Evolutionary conservation across 1,140 invertebrate species (phyloP), one percentile per base, ranked within the genome.

Genomic region (Aricia agestis): DNA sequence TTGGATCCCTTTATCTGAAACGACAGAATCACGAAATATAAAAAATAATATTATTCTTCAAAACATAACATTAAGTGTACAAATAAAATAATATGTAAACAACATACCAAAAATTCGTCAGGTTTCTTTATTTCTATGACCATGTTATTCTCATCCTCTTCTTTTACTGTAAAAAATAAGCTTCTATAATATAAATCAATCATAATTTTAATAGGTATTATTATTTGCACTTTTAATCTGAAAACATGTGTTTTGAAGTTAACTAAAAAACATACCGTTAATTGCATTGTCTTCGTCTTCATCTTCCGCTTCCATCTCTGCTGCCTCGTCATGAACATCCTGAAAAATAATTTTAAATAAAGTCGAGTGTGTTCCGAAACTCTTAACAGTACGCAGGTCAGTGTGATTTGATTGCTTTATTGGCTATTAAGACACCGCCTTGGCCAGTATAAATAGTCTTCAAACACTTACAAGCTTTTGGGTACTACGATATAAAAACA

Each of bases 91-190:
- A 32, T 65, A 70, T 36, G n/a, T n/a, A n/a, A 9, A 0, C 36
- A 36, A 73, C 80, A 78, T 77, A 89, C 87, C 78, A 88, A 76
- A 73, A 83, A 91, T 15, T 82, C 80, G 70, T 80, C 75, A 18
- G 86, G 63, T 78, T 91, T 91, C 66, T 89, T 89, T 57, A 91
- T 86, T 84, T 91, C 87, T 42, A 91, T 83, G 3, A 89, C 79
- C 86, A 89, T 91, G 18, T 89, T 91, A 18, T 89, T 77, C 66
- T 83, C 87, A 10, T 79, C 83, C 71, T 85, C 82, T 72, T 91
- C 86, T 80, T 85, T 89, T 0, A 88, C 86, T 88, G 80, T 32
- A 85, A 84, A 66, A 77, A 71, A 72, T 7, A 36, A 36, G 9
- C 5, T 36, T n/a, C n/a, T n/a, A n/a, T 7, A 36, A 9, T 36